phyloP scores from a whole-genome alignment of 2,797 vertebrate species.

The Acanthornis magna region DNA sequence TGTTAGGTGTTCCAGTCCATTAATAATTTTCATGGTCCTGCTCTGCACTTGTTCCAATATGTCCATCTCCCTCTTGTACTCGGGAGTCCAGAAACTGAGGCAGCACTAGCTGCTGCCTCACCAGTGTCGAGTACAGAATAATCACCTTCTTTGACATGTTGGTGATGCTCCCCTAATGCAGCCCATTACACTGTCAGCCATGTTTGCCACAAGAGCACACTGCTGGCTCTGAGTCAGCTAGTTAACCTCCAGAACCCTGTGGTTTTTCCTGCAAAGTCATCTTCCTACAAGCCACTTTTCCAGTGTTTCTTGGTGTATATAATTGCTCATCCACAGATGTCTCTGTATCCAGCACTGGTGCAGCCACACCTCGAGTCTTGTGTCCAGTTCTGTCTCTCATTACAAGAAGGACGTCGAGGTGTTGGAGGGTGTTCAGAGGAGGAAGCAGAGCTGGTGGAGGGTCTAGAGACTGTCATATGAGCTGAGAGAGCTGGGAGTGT shows the following conservation, averaged over 20 bases:
- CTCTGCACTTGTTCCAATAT: background rate
- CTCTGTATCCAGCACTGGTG: background rate
- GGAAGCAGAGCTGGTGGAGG: background rate
- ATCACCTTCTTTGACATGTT: background rate
- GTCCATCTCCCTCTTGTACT: background rate
- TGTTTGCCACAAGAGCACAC: background rate
- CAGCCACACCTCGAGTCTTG: background rate
- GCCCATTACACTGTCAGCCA: accelerated
- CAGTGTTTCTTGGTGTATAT: background rate
- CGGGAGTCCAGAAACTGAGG: background rate
- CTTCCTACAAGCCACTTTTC: background rate
- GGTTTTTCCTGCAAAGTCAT: background rate
- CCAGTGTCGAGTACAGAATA: background rate
- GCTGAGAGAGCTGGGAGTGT: background rate
- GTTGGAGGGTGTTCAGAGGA: background rate
- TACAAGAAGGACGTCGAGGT: background rate
- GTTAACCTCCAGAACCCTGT: accelerated
- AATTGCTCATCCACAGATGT: background rate
- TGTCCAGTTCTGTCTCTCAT: background rate
- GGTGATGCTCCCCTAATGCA: accelerated
- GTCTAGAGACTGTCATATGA: background rate
- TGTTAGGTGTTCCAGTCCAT: background rate
- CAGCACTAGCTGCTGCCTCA: background rate
- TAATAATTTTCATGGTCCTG: background rate
- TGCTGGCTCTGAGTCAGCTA: background rate